Base-by-base conservation (phyloP, 2,888 invertebrate species). In the Stratiomys singularior region DNA sequence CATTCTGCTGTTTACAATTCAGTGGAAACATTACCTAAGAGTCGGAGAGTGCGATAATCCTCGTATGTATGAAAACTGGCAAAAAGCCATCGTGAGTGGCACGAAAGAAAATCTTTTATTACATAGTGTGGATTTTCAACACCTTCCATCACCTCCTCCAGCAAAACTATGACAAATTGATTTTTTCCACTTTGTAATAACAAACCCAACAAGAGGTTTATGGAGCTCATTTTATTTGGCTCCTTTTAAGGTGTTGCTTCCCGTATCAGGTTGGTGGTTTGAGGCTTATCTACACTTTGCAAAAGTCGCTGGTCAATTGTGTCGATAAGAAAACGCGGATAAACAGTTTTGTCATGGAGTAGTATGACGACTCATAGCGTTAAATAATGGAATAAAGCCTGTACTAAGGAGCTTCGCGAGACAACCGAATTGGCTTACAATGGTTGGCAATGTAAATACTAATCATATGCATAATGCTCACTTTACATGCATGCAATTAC, bases 391-490 rank as follows among this genome's bases (percentile, higher is more conserved):
- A 13, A 60, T 9, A 11, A 60, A 60, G 58, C 13, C 4, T 5
- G 25, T 60, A 23, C 25, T 4, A 60, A 60, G 58, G 23, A 60
- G 25, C 25, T 3, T 21, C 3, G 58, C 58, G 21, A 5, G 52
- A 3, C 37, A 37, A 3, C 5, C 37, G 37, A 15, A 52, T 13
- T 18, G 52, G 52, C 52, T 60, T 60, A 60, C 58, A 60, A 60
- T 60, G 58, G 25, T 13, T 9, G 37, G 9, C 58, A 60, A 60
- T 60, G 58, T 60, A 60, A 60, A 60, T 60, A 60, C 2, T 23
- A 60, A 23, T 37, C 5, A 37, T 37, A 37, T 13, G 52, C 7
- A 18, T 52, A 52, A 52, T 52, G 52, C 37, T 52, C 7, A n/a
- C 52, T 52, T 18, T 52, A 52, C 52, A 18, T 52, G 4, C n/a